Evolutionary conservation across 30 jellyfish, hydroid and myxozoan genomes (phyloP).

Genomic region (Turritopsis rubra): DNA sequence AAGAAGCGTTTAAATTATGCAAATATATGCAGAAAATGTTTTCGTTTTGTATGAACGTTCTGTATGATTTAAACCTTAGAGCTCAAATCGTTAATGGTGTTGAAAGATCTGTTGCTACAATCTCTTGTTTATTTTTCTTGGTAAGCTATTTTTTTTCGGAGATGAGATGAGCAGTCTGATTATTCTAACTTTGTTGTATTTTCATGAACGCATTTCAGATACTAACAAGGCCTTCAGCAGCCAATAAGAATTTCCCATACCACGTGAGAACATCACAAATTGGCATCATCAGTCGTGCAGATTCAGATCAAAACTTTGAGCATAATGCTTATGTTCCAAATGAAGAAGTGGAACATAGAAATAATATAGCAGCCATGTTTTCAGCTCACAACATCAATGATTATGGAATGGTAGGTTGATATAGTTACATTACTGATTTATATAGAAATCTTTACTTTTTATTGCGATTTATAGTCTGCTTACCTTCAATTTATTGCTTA

Average conservation of each 20-base stretch:
- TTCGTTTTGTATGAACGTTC: neutral
- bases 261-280: constrained; percentile 94
- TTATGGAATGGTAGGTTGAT: neutral
- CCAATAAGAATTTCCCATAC: constrained; percentile 90
- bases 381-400: constrained; percentile 10
- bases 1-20: too few relatives aligned
- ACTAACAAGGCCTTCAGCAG: constrained; percentile 84
- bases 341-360: constrained; percentile 11
- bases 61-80: constrained; percentile 23
- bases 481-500: too few relatives aligned
- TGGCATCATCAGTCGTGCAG: constrained; percentile 9
- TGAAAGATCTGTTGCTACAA: constrained; percentile 68
- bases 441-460: too few relatives aligned
- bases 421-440: too few relatives aligned
- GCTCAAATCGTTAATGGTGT: constrained; percentile 90
- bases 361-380: constrained; percentile 26
- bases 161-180: neutral
- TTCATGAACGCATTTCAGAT: constrained; percentile 40
- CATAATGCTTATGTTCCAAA: constrained; percentile 53
- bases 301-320: constrained; percentile 44
- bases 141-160: constrained; percentile 37
- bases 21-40: too few relatives aligned
- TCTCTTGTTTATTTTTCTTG: constrained; percentile 61
- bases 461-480: too few relatives aligned
- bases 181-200: neutral